phyloP scores from a whole-genome alignment of 2,888 invertebrate genomes.

The Zhengitettix transpicula region DNA sequence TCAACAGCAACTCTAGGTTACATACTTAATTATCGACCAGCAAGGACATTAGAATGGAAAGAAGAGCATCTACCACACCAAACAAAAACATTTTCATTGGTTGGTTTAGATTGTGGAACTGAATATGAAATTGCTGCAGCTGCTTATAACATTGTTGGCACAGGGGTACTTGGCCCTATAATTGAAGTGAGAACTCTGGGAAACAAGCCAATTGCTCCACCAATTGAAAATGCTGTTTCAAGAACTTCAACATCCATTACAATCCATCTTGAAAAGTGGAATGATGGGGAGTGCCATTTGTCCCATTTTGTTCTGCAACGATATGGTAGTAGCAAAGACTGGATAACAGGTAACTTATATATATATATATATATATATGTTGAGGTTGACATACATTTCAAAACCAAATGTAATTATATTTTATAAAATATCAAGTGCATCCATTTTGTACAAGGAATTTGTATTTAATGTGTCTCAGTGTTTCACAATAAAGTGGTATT shows the following conservation, averaged over 20 bases:
- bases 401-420: too few species aligned
- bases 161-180: constrained; percentile 17
- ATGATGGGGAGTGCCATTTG: constrained; percentile 17
- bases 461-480: too few species aligned
- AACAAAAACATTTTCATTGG: constrained; percentile 13
- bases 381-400: too few species aligned
- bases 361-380: too few species aligned
- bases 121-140: constrained; percentile 18
- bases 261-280: constrained; percentile 16
- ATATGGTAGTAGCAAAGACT: constrained; percentile 5
- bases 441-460: too few species aligned
- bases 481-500: too few species aligned
- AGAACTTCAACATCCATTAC: constrained; percentile 12
- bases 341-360: constrained; percentile 9
- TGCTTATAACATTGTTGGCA: constrained; percentile 19
- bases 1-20: constrained; percentile 15
- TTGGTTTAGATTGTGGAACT: constrained; percentile 19
- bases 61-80: constrained; percentile 15
- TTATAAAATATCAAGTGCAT: too few species aligned
- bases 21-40: constrained; percentile 14
- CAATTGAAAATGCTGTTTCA: constrained; percentile 4
- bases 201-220: constrained; percentile 9
- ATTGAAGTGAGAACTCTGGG: constrained; percentile 11
- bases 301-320: constrained; percentile 15
- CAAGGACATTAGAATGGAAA: constrained; percentile 13